These are phyloP conservation scores for Ashinkailepas kermadecensis DNA, from an alignment of 2,888 invertebrate genomes.

Conservation along the genomic window DNA sequence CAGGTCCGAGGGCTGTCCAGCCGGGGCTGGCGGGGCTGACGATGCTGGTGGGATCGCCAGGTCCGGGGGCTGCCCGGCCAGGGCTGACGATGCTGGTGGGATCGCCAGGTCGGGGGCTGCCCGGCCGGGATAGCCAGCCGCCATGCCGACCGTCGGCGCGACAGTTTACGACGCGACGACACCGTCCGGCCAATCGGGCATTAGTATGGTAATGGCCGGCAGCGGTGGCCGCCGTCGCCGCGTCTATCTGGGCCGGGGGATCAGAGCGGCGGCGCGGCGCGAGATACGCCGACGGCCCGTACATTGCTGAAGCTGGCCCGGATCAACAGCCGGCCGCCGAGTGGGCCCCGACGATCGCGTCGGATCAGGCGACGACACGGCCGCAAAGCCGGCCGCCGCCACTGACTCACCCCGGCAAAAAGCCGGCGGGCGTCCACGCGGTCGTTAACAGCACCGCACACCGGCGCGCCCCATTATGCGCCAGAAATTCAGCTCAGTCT, in stretches of 20 bases:
- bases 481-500: too few species aligned
- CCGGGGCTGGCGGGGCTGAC: background rate
- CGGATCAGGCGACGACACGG: background rate
- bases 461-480: too few species aligned
- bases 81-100: too few species aligned
- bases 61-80: too few species aligned
- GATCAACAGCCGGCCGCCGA: background rate
- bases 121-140: background rate
- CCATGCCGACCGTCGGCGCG: background rate
- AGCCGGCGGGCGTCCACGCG: background rate
- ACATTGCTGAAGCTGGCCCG: background rate
- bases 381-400: background rate
- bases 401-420: background rate
- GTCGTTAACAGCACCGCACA: background rate
- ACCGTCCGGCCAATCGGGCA: background rate
- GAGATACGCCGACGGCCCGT: background rate
- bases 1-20: too few species aligned
- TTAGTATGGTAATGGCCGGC: slow-evolving; percentile 13
- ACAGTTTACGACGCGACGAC: background rate
- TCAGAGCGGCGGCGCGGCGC: background rate
- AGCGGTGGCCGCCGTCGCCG: background rate
- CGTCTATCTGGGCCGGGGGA: background rate
- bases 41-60: background rate
- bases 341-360: background rate
- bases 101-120: too few species aligned